Base-by-base conservation (phyloP, 2,888 invertebrate genomes). In the Macaria notata region DNA sequence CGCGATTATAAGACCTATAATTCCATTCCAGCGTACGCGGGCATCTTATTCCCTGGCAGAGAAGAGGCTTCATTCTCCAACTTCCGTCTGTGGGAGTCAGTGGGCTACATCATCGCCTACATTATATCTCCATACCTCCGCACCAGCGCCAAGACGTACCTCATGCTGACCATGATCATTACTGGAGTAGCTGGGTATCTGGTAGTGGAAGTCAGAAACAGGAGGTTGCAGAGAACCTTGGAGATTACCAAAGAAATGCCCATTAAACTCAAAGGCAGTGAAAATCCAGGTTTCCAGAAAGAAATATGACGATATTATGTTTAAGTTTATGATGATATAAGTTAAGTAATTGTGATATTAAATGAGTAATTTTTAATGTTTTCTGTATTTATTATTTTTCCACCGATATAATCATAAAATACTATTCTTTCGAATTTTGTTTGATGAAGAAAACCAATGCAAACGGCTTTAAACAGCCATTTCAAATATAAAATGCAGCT, bases 41-140 rank as follows among this genome's bases (percentile, higher is more conserved):
- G 94, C 0, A 89, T 93, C 31, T 81, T 95, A n/a, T 94, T 94
- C 73, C 92, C 92, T 0, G 88, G 91, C 0, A 81, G 92, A 64
- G 92, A 94, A 70, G 95, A 95, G 70, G 94, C 94, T 0, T 94
- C 94, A 0, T 95, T 94, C 83, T 93, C 94, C 43, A 95, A 94
- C 84, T 95, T 94, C 84, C 84, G 94, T 0, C 88, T 95, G 3
- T 95, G 94, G 94, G 94, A 94, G 73, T 93, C 94, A 0, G 78
- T 93, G 0, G 95, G 95, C 3, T 94, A 93, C 78, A 93, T 94
- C 61, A 85, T 94, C 7, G 93, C 94, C 1, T 95, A 94, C 73
- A 79, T 92, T 38, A 87, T 93, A 62, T 93, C 93, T 1, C 88
- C 92, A 3, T 84, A 86, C 65, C 68, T 94, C 2, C 84, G 92